These are phyloP conservation scores for Indri indri DNA, from an alignment of 2,113 vertebrate genomes.

Conservation along the genomic window DNA sequence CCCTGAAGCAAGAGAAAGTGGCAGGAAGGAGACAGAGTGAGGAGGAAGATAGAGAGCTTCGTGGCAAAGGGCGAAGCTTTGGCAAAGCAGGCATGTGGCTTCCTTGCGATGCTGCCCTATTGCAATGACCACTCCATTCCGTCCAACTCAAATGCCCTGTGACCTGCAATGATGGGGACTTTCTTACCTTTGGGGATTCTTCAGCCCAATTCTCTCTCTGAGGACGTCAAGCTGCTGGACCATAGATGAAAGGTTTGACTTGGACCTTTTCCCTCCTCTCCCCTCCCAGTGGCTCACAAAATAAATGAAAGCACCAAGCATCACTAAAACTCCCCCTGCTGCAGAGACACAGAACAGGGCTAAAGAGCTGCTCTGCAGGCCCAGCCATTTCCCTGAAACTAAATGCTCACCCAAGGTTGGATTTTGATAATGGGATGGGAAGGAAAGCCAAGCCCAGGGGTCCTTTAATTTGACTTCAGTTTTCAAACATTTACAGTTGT, in stretches of 20 bases:
- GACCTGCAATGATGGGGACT: neutral
- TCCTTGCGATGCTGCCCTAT: rapidly evolving
- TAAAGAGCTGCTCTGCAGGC: neutral
- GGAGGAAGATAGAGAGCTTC: neutral
- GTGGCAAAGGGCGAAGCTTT: neutral
- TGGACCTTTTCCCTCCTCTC: neutral
- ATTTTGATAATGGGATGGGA: neutral
- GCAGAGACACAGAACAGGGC: neutral
- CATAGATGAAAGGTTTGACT: neutral
- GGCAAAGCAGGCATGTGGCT: neutral
- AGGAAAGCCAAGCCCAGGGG: constrained; percentile 5
- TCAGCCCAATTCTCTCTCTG: neutral
- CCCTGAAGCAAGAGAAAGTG: constrained; percentile 86
- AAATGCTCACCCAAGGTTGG: neutral
- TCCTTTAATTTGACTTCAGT: neutral
- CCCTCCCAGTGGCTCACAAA: constrained; percentile 2
- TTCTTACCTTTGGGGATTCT: constrained; percentile 47
- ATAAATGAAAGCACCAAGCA: neutral
- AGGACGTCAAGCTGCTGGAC: neutral
- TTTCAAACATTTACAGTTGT: constrained; percentile 33
- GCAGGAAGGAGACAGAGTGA: constrained; percentile 43
- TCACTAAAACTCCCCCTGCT: neutral
- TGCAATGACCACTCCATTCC: neutral
- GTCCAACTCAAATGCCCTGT: neutral
- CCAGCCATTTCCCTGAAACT: neutral